Conservation (phyloP, 2,113 vertebrate species). For the Osmerus eperlanus region DNA sequence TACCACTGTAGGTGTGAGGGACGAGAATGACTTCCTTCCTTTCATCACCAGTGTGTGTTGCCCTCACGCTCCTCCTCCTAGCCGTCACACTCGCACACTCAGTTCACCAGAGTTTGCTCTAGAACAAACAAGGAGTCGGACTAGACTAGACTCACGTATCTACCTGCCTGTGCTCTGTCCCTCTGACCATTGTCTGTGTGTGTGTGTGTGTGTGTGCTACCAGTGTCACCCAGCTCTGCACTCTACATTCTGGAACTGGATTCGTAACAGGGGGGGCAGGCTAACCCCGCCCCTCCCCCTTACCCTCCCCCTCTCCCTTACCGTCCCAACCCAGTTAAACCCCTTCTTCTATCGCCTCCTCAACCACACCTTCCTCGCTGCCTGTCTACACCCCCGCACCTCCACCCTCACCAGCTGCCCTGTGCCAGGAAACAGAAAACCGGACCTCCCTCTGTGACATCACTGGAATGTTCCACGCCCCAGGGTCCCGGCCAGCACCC, state of each 20-base stretch:
- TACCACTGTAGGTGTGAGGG: slow-evolving; percentile 23
- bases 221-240: neutral
- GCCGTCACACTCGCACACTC: neutral
- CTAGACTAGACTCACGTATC: neutral
- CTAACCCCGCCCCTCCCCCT: neutral
- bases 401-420: slow-evolving; percentile 27
- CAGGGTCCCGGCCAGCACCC: slow-evolving; percentile 32
- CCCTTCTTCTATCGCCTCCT: neutral
- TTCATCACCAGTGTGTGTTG: neutral
- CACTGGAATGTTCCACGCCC: slow-evolving; percentile 43
- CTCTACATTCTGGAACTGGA: no score
- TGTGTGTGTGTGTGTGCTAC: neutral
- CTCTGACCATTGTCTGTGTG: neutral
- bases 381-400: neutral
- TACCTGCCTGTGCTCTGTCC: neutral
- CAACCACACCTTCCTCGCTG: neutral
- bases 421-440: slow-evolving; percentile 20
- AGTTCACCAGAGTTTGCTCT: no score
- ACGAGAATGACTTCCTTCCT: slow-evolving; percentile 18
- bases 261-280: neutral
- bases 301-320: neutral
- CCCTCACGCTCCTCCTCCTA: neutral
- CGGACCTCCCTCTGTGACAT: slow-evolving; percentile 11
- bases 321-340: neutral
- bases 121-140: no score